Conservation (phyloP, 1,140 invertebrate species). For the Pogonognathellus flavescens region DNA sequence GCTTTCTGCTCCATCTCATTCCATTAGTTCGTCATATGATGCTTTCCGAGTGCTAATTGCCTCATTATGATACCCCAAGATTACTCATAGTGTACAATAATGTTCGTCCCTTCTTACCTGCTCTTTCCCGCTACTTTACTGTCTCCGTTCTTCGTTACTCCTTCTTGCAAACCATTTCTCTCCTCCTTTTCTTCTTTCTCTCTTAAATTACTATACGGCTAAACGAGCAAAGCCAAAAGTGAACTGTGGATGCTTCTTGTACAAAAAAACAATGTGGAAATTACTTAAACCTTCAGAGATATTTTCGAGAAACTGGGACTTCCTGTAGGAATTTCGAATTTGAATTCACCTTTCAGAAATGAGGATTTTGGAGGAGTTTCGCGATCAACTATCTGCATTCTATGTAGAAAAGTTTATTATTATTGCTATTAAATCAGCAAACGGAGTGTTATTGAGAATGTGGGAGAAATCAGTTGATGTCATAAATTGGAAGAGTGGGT, state of each 20-base stretch:
- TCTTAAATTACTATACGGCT: neutral
- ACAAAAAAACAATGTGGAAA: neutral
- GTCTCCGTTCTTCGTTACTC: neutral
- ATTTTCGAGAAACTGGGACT: neutral
- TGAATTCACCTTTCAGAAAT: too few species aligned
- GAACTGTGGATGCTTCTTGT: neutral
- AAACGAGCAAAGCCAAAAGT: neutral
- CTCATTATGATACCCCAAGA: conserved; percentile 63
- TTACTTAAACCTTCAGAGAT: neutral
- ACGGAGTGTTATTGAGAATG: too few species aligned
- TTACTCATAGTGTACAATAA: conserved; percentile 44
- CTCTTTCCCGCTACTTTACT: neutral
- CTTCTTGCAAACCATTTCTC: neutral
- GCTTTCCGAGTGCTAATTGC: conserved; percentile 65
- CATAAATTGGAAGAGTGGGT: neutral
- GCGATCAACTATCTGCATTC: too few species aligned
- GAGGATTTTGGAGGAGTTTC: too few species aligned
- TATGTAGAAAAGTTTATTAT: too few species aligned
- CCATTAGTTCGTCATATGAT: conserved; percentile 61
- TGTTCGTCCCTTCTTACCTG: conserved; percentile 28
- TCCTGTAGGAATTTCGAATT: neutral
- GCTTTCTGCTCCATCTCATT: conserved; percentile 59
- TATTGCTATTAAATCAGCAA: too few species aligned
- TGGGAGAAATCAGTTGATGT: neutral
- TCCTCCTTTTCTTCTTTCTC: conserved; percentile 16